Percentiles rank a stretch among this genome's conserved stretches.
phyloP scores from a whole-genome alignment of 2,888 invertebrate species.

The Epiblema foenella region DNA sequence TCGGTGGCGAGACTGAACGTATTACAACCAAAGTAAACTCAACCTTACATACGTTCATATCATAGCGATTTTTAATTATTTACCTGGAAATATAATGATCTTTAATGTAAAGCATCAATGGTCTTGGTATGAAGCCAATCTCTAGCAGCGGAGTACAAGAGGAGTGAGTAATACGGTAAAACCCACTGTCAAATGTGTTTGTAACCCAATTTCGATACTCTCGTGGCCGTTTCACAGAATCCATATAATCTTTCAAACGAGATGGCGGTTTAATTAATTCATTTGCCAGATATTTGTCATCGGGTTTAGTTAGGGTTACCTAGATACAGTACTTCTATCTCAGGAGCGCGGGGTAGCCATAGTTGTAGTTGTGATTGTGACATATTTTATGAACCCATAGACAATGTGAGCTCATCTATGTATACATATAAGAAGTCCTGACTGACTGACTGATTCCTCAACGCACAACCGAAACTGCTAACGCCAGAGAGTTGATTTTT shows the following conservation, averaged over 20 bases:
- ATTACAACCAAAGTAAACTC: conserved; percentile 15
- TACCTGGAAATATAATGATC: not conserved
- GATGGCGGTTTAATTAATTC: not conserved
- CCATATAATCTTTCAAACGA: not conserved
- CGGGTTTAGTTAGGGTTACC: not conserved
- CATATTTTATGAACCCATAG: no score
- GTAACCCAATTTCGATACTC: conserved; percentile 12
- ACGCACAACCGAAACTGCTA: no score
- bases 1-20: conserved; percentile 29
- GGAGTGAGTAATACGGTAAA: conserved; percentile 30
- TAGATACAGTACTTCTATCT: no score
- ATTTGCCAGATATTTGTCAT: not conserved
- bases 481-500: no score
- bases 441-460: no score
- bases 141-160: not conserved
- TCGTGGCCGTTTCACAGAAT: not conserved
- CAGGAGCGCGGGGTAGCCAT: no score
- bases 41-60: not conserved
- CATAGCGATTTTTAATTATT: not conserved
- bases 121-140: conserved; percentile 17
- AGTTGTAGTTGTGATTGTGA: no score
- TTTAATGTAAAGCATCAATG: not conserved
- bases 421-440: no score
- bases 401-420: no score
- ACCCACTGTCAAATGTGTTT: conserved; percentile 8